Base-by-base conservation (phyloP, 2,888 invertebrate genomes). In the Mesochorus sp. region DNA sequence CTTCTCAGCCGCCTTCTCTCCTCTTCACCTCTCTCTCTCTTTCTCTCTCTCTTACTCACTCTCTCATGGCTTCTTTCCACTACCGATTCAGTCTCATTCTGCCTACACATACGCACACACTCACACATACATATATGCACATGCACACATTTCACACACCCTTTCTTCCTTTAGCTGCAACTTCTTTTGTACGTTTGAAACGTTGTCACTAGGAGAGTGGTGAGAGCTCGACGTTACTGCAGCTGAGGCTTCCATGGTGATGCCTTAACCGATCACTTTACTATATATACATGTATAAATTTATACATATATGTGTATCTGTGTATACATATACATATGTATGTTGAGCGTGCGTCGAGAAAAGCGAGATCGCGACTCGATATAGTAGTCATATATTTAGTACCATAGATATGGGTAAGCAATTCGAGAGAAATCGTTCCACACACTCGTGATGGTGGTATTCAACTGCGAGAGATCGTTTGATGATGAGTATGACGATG, bases 191-290 rank as follows among this genome's bases (percentile, higher is more conserved):
- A 49, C 68, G 61, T 62, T 76, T 67, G 71, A 76, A 73, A 62
- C 61, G 72, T 79, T 73, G 76, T 79, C 79, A 76, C 76, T 76
- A 57, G 76, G 71, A 77, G 68, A 64, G 72, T 67, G 72, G 62
- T 70, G 67, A 70, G 73, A 72, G 72, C 59, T 61, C 81, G 70
- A 79, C 73, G 72, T 76, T 78, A 62, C 73, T 75, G 74, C 77
- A 71, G 76, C 71, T 71, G 66, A 81, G 75, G n/a, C 62, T 70
- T 51, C 26, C 59, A 12, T 17, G 5, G 49, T 42, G 55, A 81
- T 81, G 68, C 81, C 81, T 81, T 81, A 81, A 80, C 81, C 49
- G 80, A 81, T 64, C 70, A 42, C 26, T 59, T 57, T 26, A n/a
- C 37, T 34, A 37, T 37, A 39, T 31, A 37, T 37, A n/a, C n/a